phyloP scores from a whole-genome alignment of 2,113 vertebrate genomes.

The cattle (Bos taurus) region DNA sequence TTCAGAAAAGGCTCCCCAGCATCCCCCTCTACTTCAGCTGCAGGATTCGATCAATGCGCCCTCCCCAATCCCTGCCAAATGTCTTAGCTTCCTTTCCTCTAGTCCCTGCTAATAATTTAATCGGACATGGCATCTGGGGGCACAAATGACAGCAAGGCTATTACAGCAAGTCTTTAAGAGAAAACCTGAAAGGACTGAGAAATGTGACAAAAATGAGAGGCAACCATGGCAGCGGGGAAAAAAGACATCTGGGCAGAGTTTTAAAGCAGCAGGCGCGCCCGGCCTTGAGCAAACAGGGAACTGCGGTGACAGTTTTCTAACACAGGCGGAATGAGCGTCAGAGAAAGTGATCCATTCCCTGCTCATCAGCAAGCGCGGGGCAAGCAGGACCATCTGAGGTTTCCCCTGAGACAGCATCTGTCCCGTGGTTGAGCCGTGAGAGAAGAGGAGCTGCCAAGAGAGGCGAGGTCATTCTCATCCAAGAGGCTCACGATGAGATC shows the following conservation, averaged over 20 bases:
- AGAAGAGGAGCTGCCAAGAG: background rate
- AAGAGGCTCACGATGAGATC: background rate
- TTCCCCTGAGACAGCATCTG: conserved; percentile 30
- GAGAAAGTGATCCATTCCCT: conserved; percentile 34
- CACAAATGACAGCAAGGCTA: background rate
- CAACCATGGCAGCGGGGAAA: background rate
- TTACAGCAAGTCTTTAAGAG: background rate
- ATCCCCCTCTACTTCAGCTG: background rate
- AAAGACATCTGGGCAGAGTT: conserved; percentile 42
- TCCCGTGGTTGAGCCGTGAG: background rate
- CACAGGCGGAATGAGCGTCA: background rate
- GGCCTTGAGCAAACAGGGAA: conserved; percentile 29
- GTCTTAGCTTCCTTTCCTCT: background rate
- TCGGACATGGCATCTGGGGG: background rate
- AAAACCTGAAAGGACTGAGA: background rate
- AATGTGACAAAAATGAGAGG: conserved; percentile 20
- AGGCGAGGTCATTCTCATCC: background rate
- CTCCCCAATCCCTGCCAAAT: background rate
- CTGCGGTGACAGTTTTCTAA: background rate
- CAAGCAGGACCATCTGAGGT: background rate
- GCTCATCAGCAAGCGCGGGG: background rate
- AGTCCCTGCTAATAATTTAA: background rate
- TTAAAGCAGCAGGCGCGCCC: background rate
- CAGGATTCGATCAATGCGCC: background rate
- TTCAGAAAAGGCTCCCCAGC: background rate